Conservation (phyloP, 2,888 invertebrate genomes). For the Cantharis flavilabris region DNA sequence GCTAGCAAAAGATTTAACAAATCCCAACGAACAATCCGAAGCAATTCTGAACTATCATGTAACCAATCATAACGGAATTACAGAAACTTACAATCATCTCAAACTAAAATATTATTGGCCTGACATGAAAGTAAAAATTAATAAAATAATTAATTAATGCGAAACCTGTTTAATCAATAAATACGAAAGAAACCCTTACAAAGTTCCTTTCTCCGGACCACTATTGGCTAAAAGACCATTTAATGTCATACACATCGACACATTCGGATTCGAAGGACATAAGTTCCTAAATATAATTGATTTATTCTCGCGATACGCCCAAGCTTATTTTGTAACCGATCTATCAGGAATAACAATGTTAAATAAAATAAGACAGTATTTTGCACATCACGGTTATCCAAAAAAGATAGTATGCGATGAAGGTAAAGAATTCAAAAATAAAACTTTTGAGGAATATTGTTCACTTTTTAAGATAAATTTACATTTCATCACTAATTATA, state of each 20-base stretch:
- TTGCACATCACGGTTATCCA: background rate
- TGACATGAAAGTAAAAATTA: constrained; percentile 27
- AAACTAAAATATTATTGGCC: constrained; percentile 26
- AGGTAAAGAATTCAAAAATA: constrained; percentile 25
- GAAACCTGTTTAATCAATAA: too few species aligned
- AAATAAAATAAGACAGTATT: too few species aligned
- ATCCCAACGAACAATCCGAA: constrained; percentile 13
- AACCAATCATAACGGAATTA: constrained; percentile 25
- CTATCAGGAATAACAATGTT: too few species aligned
- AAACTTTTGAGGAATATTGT: constrained; percentile 7
- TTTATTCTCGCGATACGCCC: background rate
- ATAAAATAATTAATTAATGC: constrained; percentile 18
- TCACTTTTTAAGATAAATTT: too few species aligned
- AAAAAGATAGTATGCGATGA: constrained; percentile 20
- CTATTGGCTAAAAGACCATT: too few species aligned
- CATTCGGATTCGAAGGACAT: too few species aligned
- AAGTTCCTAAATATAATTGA: too few species aligned
- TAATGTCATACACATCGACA: too few species aligned
- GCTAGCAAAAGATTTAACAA: constrained; percentile 23
- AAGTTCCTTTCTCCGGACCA: too few species aligned
- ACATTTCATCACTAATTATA: too few species aligned
- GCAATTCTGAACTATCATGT: constrained; percentile 17
- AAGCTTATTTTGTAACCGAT: too few species aligned
- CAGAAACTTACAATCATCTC: constrained; percentile 24
- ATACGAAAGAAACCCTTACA: too few species aligned